A percentile compares a stretch with the other conserved stretches of the same genome.
Conservation (phyloP, 2,888 invertebrate genomes). For the Drosophila mimica region DNA sequence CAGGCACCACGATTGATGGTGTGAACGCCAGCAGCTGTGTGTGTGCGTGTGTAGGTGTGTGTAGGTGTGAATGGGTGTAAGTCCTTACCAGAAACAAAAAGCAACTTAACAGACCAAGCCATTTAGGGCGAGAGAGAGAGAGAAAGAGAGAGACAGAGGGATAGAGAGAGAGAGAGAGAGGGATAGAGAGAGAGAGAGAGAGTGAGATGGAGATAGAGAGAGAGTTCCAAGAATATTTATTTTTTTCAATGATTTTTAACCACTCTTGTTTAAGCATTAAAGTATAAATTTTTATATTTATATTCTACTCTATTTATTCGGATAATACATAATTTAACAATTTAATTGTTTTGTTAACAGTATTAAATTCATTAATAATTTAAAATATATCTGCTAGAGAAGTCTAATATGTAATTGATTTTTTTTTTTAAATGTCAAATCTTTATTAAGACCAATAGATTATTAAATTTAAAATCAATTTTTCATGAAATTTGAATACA, state of each 20-base stretch:
- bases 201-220: not conserved
- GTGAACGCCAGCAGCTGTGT: constrained; percentile 69
- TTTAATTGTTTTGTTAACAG: not conserved
- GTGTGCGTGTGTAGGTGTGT: constrained; percentile 3
- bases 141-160: not conserved
- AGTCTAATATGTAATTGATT: not conserved
- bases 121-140: not conserved
- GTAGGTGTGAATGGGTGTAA: not conserved
- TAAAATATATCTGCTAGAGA: not conserved
- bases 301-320: not conserved
- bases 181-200: not conserved
- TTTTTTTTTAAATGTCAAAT: not conserved
- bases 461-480: not conserved
- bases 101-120: constrained; percentile 3
- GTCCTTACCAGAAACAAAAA: constrained; percentile 12
- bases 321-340: not conserved
- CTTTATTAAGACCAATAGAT: not conserved
- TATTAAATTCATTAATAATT: not conserved
- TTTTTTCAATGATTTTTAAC: not conserved
- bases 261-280: not conserved
- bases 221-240: not conserved
- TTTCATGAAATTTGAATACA: not conserved
- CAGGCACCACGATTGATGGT: constrained; percentile 62
- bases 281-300: not conserved
- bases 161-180: not conserved